phyloP scores from a whole-genome alignment of 2,797 vertebrate genomes.

The Botia almorhae region DNA sequence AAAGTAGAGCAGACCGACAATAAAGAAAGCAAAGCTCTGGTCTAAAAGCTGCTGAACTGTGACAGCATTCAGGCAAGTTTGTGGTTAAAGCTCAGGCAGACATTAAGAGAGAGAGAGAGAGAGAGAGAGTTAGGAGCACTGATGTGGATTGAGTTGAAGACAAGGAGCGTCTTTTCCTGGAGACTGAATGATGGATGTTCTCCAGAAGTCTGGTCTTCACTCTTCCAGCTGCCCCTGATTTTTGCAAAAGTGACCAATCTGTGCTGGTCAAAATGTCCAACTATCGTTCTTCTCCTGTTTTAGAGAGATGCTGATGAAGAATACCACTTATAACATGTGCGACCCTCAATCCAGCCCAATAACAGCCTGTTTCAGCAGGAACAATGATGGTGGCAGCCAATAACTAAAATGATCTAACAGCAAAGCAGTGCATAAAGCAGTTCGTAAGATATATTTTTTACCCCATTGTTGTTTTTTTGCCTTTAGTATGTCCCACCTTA shows the following conservation, averaged over 20 bases:
- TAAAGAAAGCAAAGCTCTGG: background rate
- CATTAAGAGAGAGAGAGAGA: slow-evolving; percentile 23
- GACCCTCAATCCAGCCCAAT: background rate
- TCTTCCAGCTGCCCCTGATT: slow-evolving; percentile 13
- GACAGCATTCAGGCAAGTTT: slow-evolving; percentile 25
- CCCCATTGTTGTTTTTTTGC: no score
- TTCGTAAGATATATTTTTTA: no score
- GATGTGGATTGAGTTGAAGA: slow-evolving; percentile 38
- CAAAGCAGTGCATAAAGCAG: no score
- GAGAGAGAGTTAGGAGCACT: slow-evolving; percentile 6
- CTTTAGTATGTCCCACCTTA: no score
- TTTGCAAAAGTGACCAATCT: background rate
- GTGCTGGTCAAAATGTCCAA: no score
- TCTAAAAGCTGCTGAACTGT: background rate
- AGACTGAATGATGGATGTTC: slow-evolving; percentile 44
- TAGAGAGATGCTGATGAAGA: background rate
- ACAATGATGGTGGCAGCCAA: background rate
- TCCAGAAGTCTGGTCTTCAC: slow-evolving; percentile 14
- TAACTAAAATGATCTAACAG: no score
- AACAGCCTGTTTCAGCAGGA: background rate
- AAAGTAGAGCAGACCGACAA: slow-evolving; percentile 58
- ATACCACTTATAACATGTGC: background rate
- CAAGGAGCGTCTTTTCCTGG: slow-evolving; percentile 47
- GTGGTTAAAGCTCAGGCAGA: slow-evolving; percentile 53
- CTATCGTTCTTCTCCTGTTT: background rate